A percentile compares a stretch with the other conserved stretches of the same genome.
Conservation (phyloP, 1,140 invertebrate genomes). For the Tetragonula clypearis region DNA sequence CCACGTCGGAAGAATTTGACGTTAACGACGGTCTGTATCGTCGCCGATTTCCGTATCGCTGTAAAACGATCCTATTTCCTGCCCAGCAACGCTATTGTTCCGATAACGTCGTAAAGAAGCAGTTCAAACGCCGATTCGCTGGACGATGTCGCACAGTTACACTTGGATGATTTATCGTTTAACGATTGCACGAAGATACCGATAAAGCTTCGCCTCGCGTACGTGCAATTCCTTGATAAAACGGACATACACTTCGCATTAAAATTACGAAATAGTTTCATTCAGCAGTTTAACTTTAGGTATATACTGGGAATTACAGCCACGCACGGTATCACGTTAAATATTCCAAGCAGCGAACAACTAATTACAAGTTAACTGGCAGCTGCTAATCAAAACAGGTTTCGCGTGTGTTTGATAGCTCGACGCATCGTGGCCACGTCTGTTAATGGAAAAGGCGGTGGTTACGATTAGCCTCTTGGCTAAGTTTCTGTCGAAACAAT, state of each 20-base stretch:
- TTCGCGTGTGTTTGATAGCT: not conserved
- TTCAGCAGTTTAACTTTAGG: not conserved
- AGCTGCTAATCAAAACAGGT: slow-evolving; percentile 30
- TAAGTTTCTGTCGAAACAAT: slow-evolving; percentile 23
- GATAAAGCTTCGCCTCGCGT: not conserved
- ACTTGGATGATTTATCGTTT: not conserved
- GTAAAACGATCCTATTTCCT: slow-evolving; percentile 69
- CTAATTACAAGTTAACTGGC: slow-evolving; percentile 24
- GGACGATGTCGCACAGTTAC: not conserved
- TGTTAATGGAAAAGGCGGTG: not conserved
- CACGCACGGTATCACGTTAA: not conserved
- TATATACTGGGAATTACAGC: not conserved
- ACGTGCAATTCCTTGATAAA: not conserved
- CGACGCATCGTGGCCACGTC: not conserved
- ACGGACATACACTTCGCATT: not conserved
- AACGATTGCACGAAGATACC: not conserved
- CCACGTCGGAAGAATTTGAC: not conserved
- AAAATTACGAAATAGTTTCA: not conserved
- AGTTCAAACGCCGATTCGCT: not conserved
- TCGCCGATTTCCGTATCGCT: slow-evolving; percentile 52
- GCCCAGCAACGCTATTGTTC: slow-evolving; percentile 64
- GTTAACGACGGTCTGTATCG: slow-evolving; percentile 16
- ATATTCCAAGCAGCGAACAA: not conserved
- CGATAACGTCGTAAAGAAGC: slow-evolving; percentile 54
- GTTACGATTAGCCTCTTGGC: not conserved